Conservation (phyloP, 2,888 invertebrate genomes). For the Nymphalis polychloros region DNA sequence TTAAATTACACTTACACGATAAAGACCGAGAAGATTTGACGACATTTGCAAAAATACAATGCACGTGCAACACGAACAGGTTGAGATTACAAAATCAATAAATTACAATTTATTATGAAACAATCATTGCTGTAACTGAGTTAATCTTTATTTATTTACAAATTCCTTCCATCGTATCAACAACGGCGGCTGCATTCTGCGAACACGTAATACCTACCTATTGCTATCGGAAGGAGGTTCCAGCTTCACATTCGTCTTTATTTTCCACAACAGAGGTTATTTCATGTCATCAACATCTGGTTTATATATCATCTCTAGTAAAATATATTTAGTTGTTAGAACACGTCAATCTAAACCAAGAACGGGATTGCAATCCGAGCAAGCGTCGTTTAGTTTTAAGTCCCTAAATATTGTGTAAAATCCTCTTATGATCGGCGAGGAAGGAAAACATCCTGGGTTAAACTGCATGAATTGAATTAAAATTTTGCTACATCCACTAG, state of each 20-base stretch:
- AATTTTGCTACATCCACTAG: too few relatives aligned
- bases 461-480: too few relatives aligned
- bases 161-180: constrained; percentile 34
- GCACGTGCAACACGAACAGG: constrained; percentile 40
- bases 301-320: too few relatives aligned
- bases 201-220: constrained; percentile 13
- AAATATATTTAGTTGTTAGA: too few relatives aligned
- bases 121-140: constrained; percentile 42
- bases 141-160: constrained; percentile 40
- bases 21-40: constrained; percentile 13
- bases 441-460: too few relatives aligned
- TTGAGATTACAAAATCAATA: constrained; percentile 48
- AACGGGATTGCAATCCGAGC: too few relatives aligned
- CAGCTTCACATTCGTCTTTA: not conserved
- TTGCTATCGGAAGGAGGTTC: not conserved
- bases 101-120: constrained; percentile 46
- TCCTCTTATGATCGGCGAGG: too few relatives aligned
- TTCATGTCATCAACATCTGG: too few relatives aligned
- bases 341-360: too few relatives aligned
- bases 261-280: not conserved
- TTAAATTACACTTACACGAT: constrained; percentile 1
- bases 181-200: constrained; percentile 30
- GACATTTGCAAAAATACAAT: constrained; percentile 39
- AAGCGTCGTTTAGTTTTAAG: too few relatives aligned
- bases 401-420: too few relatives aligned